Evolutionary conservation across 2,888 invertebrate species (phyloP).

Genomic region (Zygaena filipendulae): DNA sequence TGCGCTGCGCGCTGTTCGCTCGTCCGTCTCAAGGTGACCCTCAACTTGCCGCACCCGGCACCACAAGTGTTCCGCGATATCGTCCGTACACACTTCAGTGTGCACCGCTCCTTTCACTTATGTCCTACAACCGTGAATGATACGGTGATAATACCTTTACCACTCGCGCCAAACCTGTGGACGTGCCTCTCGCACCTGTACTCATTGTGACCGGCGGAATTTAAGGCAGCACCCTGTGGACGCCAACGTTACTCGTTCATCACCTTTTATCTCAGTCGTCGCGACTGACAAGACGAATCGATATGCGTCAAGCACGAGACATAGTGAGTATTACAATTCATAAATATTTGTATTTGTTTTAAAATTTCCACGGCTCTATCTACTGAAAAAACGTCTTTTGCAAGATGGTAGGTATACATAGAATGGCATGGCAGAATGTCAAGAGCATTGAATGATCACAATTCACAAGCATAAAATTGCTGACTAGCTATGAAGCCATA

Average conservation of each 20-base stretch:
- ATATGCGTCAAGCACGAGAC: constrained; percentile 65
- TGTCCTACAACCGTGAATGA: constrained; percentile 14
- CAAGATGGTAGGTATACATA: too few species aligned
- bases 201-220: constrained; percentile 37
- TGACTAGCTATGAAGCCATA: constrained; percentile 5
- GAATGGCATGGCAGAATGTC: too few species aligned
- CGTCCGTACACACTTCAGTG: constrained; percentile 28
- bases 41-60: constrained; percentile 36
- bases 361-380: too few species aligned
- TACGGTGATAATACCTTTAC: constrained; percentile 2
- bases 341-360: constrained; percentile 51
- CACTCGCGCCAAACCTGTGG: not conserved
- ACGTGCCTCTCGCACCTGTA: not conserved
- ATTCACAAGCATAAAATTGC: constrained; percentile 2
- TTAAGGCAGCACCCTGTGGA: constrained; percentile 62
- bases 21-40: constrained; percentile 59
- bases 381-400: constrained; percentile 5
- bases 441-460: too few species aligned
- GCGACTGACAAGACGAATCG: constrained; percentile 62
- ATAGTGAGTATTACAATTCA: constrained; percentile 46
- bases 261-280: constrained; percentile 57
- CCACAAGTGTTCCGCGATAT: constrained; percentile 37
- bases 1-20: too few species aligned
- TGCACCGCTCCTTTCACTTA: constrained; percentile 48
- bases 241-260: constrained; percentile 61